Base-by-base conservation (phyloP, 2,113 vertebrate species). In the Scophthalmus maximus region DNA sequence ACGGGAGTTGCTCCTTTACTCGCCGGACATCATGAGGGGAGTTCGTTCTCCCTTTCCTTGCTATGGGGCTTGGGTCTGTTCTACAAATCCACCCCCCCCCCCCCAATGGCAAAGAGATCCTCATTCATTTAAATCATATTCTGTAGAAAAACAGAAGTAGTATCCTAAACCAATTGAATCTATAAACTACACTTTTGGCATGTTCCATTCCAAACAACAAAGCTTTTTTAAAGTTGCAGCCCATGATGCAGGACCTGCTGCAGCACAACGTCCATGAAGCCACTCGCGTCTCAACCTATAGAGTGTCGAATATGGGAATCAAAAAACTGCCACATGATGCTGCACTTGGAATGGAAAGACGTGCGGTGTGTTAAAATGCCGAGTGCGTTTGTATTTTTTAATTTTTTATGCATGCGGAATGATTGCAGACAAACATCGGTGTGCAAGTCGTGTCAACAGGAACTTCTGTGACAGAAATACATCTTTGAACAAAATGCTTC, bases 41-140 rank as follows among this genome's bases (percentile, higher is more conserved):
- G 10, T 26, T n/a, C 6, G 14, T 30, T 40, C 51, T 64, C 38
- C 66, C 22, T 42, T 6, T 7, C 49, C 34, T 30, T 12, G n/a
- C 3, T 9, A 1, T 25, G 0, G 30, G 47, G 23, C 18, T 58
- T 0, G 12, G 25, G 11, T 65, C 1, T 6, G 22, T 42, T 53
- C 11, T 36, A 14, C 11, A 14, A 36, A 42, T 18, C 40, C 40
- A 12, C 11, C 10, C 10, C 10, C 10, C 10, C 10, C 34, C 34
- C 10, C 56, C 34, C n/a, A 40, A 38, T 25, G 61, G 63, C 23
- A 64, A 51, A 65, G 46, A 64, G 2, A 80, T n/a, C n/a, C n/a
- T n/a, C n/a, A n/a, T n/a, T n/a, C n/a, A n/a, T n/a, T n/a, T n/a
- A n/a, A n/a, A n/a, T 17, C 26, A 32, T 60, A 20, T 57, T 15